phyloP scores from a whole-genome alignment of 2,797 vertebrate genomes.

The Gymnoscopelus braueri region DNA sequence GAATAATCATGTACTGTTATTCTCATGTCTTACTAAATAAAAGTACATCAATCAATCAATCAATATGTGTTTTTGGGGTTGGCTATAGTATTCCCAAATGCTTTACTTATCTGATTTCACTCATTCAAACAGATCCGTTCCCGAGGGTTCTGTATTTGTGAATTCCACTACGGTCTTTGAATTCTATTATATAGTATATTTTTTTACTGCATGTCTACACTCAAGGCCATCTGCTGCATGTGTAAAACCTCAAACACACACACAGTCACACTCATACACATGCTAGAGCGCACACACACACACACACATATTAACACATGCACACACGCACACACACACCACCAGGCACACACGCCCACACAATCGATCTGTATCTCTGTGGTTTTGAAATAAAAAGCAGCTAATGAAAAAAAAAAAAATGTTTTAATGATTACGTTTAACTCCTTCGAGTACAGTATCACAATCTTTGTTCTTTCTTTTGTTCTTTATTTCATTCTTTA shows the following conservation, averaged over 20 bases:
- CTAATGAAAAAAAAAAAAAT: background rate
- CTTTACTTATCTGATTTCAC: too few species aligned
- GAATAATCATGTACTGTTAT: too few species aligned
- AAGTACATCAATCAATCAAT: too few species aligned
- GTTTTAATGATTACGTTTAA: background rate
- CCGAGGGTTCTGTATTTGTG: background rate
- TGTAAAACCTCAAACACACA: constrained; percentile 8
- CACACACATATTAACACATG: constrained; percentile 12
- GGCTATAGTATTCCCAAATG: too few species aligned
- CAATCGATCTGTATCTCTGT: constrained; percentile 2
- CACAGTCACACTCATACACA: constrained; percentile 1
- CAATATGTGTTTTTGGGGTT: too few species aligned
- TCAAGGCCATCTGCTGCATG: constrained; percentile 7
- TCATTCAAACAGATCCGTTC: background rate
- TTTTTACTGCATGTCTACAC: background rate
- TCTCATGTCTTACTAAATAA: too few species aligned
- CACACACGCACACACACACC: constrained; percentile 7
- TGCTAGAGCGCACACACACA: background rate
- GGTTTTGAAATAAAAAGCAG: constrained; percentile 3
- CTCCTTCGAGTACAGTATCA: too few species aligned
- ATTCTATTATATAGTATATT: constrained; percentile 20
- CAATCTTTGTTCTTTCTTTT: background rate
- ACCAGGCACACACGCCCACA: background rate
- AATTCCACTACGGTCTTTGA: background rate
- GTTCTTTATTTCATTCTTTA: background rate